Percentiles rank a stretch among this genome's conserved stretches.
Conservation (phyloP, 2,797 vertebrate genomes). For the Lepilemur septentrionalis region DNA sequence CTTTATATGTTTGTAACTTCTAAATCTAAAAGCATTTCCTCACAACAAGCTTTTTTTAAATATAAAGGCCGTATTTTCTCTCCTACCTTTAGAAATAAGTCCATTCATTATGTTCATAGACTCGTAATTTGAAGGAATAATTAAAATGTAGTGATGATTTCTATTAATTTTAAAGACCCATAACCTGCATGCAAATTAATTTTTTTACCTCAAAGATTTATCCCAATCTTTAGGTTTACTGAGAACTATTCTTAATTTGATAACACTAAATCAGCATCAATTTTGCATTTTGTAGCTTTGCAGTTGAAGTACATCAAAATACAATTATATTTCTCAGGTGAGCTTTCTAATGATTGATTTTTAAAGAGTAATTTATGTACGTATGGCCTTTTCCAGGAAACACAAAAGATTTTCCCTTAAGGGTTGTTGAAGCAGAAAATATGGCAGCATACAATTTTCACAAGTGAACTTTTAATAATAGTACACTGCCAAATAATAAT, state of each 20-base stretch:
- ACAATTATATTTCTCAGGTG: conserved; percentile 64
- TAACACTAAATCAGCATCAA: neutral
- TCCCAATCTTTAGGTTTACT: neutral
- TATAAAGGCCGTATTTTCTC: neutral
- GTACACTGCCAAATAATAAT: conserved; percentile 68
- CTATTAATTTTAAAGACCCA: neutral
- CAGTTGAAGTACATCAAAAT: neutral
- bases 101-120: neutral
- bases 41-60: neutral
- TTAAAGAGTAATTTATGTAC: conserved; percentile 74
- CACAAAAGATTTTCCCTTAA: conserved; percentile 66
- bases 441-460: conserved; percentile 73
- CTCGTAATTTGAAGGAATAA: neutral
- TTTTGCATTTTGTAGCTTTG: conserved; percentile 44
- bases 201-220: neutral
- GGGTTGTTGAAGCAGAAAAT: conserved; percentile 74
- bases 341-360: conserved; percentile 71
- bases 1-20: neutral
- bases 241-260: neutral
- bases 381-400: conserved; percentile 64
- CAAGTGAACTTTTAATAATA: conserved; percentile 78
- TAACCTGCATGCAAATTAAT: neutral
- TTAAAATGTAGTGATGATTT: neutral
- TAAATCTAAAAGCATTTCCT: conserved; percentile 2
- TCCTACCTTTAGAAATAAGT: neutral